Evolutionary conservation across 2,797 vertebrate species (phyloP).

Genomic region (Sebastes hubbsi): DNA sequence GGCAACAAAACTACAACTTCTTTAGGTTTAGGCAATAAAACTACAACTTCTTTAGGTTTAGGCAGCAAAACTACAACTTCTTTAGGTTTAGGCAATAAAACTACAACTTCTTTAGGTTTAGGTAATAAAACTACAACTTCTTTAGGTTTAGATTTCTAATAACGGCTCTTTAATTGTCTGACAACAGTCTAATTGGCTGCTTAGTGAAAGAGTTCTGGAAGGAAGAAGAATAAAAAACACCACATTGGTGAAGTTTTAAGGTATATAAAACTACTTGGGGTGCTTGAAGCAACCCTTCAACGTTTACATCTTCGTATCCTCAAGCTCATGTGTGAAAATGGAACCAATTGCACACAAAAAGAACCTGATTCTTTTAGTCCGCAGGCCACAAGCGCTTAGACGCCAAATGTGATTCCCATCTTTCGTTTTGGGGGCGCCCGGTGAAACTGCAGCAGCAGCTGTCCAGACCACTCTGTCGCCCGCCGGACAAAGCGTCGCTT

Average conservation of each 20-base stretch:
- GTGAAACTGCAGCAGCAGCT: conserved; percentile 55
- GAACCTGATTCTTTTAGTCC: background rate
- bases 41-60: too few relatives aligned
- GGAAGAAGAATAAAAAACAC: background rate
- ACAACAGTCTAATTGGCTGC: too few relatives aligned
- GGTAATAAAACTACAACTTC: rapidly evolving
- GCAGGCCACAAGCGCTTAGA: background rate
- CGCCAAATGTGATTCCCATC: conserved; percentile 38
- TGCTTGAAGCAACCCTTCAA: background rate
- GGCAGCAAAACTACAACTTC: too few relatives aligned
- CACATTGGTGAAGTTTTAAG: background rate
- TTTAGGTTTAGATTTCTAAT: too few relatives aligned
- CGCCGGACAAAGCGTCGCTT: conserved; percentile 31
- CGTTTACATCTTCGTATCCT: background rate
- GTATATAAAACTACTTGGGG: background rate
- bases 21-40: rapidly evolving
- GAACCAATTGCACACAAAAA: background rate
- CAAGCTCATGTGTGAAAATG: background rate
- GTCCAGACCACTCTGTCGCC: conserved; percentile 28
- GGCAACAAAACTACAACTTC: too few relatives aligned
- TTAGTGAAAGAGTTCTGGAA: background rate
- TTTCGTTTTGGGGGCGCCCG: background rate
- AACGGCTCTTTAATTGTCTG: too few relatives aligned
- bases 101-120: too few relatives aligned
- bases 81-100: too few relatives aligned